Conservation (phyloP, 1,140 invertebrate species). For the Arctopsyche grandis region DNA sequence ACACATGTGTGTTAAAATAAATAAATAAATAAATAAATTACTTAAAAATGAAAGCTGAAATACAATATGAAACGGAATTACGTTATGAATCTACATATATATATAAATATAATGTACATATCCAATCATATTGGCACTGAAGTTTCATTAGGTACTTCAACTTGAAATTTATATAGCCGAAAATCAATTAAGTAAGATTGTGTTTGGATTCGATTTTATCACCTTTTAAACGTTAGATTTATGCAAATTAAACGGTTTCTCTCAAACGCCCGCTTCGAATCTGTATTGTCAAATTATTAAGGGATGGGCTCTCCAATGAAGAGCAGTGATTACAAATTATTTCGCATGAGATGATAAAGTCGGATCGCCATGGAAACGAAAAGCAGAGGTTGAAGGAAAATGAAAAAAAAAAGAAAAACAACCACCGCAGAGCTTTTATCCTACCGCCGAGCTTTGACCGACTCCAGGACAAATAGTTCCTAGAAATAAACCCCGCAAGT, state of each 20-base stretch:
- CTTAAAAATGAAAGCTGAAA: too few relatives aligned
- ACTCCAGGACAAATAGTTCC: slow-evolving; percentile 10
- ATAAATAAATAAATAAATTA: not conserved
- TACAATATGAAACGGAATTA: too few relatives aligned
- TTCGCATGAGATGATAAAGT: not conserved
- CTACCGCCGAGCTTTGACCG: slow-evolving; percentile 13
- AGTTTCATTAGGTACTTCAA: too few relatives aligned
- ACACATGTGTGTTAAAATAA: not conserved
- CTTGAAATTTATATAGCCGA: too few relatives aligned
- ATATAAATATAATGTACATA: too few relatives aligned
- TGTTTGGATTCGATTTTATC: not conserved
- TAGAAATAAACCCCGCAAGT: not conserved
- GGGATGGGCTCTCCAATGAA: not conserved
- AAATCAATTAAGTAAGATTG: not conserved
- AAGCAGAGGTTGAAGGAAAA: not conserved
- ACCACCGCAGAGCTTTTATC: not conserved
- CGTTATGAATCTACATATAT: too few relatives aligned
- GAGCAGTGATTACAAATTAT: not conserved
- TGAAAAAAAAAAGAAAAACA: not conserved
- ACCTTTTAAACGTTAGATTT: not conserved
- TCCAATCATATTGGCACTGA: too few relatives aligned
- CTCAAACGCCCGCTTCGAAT: not conserved
- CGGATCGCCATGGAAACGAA: not conserved
- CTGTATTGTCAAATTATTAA: not conserved
- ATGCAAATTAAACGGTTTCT: not conserved